phyloP scores from a whole-genome alignment of 2,888 invertebrate genomes.

The Agonopterix alstromeriana region DNA sequence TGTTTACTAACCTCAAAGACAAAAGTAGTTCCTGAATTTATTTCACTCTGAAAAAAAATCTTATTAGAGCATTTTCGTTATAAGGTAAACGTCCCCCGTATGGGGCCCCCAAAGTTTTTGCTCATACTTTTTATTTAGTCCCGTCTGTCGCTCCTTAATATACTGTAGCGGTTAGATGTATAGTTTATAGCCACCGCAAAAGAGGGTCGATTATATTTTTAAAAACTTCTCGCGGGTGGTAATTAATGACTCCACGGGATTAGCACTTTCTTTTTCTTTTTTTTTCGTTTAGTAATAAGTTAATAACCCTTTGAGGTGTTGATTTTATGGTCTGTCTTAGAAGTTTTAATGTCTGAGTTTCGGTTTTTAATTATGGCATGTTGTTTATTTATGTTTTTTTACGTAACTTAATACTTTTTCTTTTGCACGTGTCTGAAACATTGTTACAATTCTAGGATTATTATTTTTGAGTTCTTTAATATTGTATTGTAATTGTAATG shows the following conservation, averaged over 20 bases:
- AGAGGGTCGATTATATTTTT: conserved; percentile 33
- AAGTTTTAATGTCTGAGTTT: too few species aligned
- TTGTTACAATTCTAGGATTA: too few species aligned
- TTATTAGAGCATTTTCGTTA: too few species aligned
- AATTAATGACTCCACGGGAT: conserved; percentile 42
- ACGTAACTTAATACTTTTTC: too few species aligned
- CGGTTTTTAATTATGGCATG: too few species aligned
- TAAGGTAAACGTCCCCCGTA: conserved; percentile 1
- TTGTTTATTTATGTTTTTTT: too few species aligned
- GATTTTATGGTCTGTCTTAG: conserved; percentile 7
- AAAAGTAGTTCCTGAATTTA: too few species aligned
- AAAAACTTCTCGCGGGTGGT: conserved; percentile 28
- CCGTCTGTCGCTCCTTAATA: conserved; percentile 23
- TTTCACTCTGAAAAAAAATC: too few species aligned
- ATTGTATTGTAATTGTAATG: too few species aligned
- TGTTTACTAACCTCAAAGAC: too few species aligned
- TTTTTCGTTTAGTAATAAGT: conserved; percentile 15
- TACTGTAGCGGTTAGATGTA: conserved; percentile 28
- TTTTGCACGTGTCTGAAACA: too few species aligned
- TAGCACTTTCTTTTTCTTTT: conserved; percentile 42
- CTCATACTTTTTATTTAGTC: conserved; percentile 18
- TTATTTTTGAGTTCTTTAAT: too few species aligned
- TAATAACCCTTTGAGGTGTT: conserved; percentile 30
- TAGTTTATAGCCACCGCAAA: conserved; percentile 30
- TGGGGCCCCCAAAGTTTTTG: conserved; percentile 18